Evolutionary conservation across 2,888 invertebrate species (phyloP).

Genomic region (Antitype chi): DNA sequence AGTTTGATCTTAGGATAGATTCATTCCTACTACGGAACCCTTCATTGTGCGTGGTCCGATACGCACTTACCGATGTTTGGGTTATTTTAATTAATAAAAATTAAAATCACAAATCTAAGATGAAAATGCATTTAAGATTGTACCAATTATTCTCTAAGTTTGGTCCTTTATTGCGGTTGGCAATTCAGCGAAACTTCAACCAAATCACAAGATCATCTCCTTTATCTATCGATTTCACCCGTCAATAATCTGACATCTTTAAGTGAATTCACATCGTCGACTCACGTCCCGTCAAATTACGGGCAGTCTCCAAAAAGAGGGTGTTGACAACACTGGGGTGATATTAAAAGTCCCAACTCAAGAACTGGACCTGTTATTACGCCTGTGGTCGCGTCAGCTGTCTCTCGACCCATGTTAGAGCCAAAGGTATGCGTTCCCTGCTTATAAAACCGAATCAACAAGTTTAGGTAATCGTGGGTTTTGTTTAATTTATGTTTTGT

Average conservation of each 20-base stretch:
- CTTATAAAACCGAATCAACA: constrained; percentile 76
- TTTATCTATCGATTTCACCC: constrained; percentile 14
- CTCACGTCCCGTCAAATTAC: constrained; percentile 74
- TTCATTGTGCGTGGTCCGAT: too few species aligned
- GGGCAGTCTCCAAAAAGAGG: constrained; percentile 68
- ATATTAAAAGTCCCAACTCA: constrained; percentile 84
- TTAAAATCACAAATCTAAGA: too few species aligned
- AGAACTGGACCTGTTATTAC: constrained; percentile 73
- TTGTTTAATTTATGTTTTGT: constrained; percentile 31
- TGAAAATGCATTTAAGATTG: too few species aligned
- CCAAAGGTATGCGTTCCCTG: constrained; percentile 54
- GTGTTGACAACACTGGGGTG: constrained; percentile 70
- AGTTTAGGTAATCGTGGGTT: constrained; percentile 65
- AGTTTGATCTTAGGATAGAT: too few species aligned
- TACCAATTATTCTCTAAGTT: not conserved
- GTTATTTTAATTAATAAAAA: too few species aligned
- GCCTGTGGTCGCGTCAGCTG: constrained; percentile 80
- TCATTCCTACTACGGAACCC: too few species aligned
- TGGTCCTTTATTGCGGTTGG: too few species aligned
- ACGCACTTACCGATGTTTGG: too few species aligned
- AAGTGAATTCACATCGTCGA: constrained; percentile 60
- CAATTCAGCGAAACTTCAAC: not conserved
- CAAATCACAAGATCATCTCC: constrained; percentile 14
- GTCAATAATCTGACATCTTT: constrained; percentile 45
- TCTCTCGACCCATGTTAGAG: constrained; percentile 80